Percentiles rank a stretch among this genome's conserved stretches.
Conservation (phyloP, 2,113 vertebrate species). For the Saguinus midas region DNA sequence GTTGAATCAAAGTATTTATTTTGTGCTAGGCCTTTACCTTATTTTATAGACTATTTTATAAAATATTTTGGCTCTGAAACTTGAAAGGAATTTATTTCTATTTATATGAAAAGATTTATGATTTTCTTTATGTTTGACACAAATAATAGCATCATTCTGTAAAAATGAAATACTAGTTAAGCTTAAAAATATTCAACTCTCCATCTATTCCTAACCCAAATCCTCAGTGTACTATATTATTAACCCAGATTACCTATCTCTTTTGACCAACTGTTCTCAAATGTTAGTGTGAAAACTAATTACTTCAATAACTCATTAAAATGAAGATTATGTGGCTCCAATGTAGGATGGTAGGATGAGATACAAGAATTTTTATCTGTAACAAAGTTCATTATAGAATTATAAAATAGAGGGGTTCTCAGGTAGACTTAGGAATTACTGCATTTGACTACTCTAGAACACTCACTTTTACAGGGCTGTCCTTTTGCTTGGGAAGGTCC, state of each 20-base stretch:
- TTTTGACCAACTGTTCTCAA: background rate
- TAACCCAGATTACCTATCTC: background rate
- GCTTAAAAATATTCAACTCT: background rate
- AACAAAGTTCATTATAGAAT: background rate
- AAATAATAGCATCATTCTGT: background rate
- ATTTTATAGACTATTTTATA: background rate
- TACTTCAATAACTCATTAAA: background rate
- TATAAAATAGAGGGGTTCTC: background rate
- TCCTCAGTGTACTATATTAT: background rate
- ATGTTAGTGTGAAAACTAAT: background rate
- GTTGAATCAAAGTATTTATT: background rate
- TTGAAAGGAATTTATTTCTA: background rate
- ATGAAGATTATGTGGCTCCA: background rate
- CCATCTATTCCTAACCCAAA: background rate
- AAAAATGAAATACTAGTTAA: background rate
- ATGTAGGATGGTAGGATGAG: background rate
- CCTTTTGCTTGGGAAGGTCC: background rate
- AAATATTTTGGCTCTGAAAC: background rate
- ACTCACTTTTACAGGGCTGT: background rate
- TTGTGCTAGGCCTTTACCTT: background rate
- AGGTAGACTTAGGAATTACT: background rate
- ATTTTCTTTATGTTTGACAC: background rate
- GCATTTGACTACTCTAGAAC: background rate
- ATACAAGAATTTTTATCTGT: background rate
- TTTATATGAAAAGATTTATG: background rate